Conservation (phyloP, 2,888 invertebrate species). For the Melitaea athalia region DNA sequence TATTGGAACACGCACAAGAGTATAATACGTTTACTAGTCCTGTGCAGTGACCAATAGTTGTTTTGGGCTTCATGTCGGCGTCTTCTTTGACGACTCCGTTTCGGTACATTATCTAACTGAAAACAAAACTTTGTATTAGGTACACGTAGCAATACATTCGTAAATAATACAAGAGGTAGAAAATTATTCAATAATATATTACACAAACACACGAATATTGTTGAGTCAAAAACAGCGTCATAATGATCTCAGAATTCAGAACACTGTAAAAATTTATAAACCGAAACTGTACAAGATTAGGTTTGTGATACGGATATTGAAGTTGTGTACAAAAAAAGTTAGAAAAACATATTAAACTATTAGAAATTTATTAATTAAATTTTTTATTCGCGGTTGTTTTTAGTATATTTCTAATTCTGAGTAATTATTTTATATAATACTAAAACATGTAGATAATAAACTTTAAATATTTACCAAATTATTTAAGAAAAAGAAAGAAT, state of each 20-base stretch:
- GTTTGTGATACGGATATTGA: neutral
- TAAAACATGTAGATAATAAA: no score
- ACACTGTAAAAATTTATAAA: neutral
- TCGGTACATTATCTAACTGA: conserved; percentile 28
- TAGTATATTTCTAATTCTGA: neutral
- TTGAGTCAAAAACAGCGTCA: no score
- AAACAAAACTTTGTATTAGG: conserved; percentile 38
- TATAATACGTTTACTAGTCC: conserved; percentile 91
- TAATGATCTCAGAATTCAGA: neutral
- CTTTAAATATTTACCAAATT: no score
- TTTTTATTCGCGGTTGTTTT: neutral
- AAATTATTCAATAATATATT: neutral
- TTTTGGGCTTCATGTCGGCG: conserved; percentile 89
- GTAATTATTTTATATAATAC: neutral
- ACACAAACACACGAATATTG: no score
- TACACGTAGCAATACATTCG: conserved; percentile 14
- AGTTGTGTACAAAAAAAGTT: neutral
- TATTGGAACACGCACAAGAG: conserved; percentile 99
- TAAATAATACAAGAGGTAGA: neutral
- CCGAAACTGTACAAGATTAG: neutral
- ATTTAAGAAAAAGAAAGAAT: no score
- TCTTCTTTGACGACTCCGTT: conserved; percentile 30
- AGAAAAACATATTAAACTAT: neutral
- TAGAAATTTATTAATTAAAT: no score
- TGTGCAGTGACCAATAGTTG: conserved; percentile 99